A percentile compares a stretch with the other conserved stretches of the same genome.
Conservation (phyloP, 2,888 invertebrate genomes). For the Andrena trimmerana region DNA sequence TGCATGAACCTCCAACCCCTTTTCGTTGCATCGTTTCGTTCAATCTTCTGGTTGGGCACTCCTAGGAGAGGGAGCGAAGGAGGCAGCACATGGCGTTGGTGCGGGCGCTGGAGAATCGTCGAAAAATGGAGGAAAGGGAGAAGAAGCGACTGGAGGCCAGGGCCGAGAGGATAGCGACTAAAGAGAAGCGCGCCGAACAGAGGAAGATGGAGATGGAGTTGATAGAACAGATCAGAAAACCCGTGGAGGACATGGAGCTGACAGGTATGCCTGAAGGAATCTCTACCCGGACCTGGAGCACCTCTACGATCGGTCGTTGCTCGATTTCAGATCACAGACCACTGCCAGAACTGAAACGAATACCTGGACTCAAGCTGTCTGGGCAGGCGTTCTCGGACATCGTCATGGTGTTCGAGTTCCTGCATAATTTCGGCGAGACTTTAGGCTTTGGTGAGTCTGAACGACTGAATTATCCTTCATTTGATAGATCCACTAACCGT, state of each 20-base stretch:
- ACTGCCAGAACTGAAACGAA: constrained; percentile 90
- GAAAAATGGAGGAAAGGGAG: constrained; percentile 95
- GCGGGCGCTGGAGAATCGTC: constrained; percentile 93
- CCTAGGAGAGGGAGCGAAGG: constrained; percentile 94
- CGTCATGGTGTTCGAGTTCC: constrained; percentile 98
- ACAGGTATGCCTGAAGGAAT: constrained; percentile 83
- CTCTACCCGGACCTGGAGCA: background rate
- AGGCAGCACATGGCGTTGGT: constrained; percentile 96
- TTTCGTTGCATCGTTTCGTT: constrained; percentile 11
- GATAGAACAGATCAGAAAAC: constrained; percentile 92
- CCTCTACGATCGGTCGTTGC: background rate
- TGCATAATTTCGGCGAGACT: constrained; percentile 98
- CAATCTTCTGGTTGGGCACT: constrained; percentile 42
- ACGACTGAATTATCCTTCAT: background rate
- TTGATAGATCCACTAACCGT: background rate
- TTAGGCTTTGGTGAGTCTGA: constrained; percentile 93
- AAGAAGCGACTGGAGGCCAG: constrained; percentile 91
- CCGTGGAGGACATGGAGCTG: constrained; percentile 96
- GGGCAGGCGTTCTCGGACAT: constrained; percentile 96
- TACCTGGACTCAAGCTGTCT: constrained; percentile 92
- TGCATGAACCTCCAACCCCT: constrained; percentile 53
- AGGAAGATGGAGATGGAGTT: constrained; percentile 89
- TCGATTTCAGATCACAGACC: constrained; percentile 88
- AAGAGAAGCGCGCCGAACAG: constrained; percentile 93
- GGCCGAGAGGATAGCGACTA: constrained; percentile 93